A percentile compares a stretch with the other conserved stretches of the same genome.
Evolutionary conservation across 2,797 vertebrate genomes (phyloP).

Genomic region (Lerista edwardsae): DNA sequence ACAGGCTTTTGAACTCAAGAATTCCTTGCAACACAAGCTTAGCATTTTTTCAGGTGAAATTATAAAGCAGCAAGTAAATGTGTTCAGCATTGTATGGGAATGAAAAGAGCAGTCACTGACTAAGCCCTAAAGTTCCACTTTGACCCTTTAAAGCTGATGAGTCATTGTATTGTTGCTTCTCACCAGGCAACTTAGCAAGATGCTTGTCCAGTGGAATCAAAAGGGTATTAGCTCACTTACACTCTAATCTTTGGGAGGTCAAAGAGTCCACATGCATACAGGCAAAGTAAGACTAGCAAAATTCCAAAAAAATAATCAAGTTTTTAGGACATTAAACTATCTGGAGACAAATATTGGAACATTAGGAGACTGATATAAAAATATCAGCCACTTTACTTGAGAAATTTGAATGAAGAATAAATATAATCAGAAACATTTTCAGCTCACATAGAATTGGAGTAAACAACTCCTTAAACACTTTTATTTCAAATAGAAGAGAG

Average conservation of each 20-base stretch:
- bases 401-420: constrained; percentile 12
- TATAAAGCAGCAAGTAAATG: constrained; percentile 12
- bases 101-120: constrained; percentile 25
- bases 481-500: neutral
- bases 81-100: neutral
- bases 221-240: constrained; percentile 45
- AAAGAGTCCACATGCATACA: constrained; percentile 7
- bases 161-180: constrained; percentile 31
- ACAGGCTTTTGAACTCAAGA: neutral
- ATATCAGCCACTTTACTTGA: constrained; percentile 19
- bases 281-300: neutral
- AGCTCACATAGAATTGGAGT: neutral
- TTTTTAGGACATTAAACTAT: constrained; percentile 33
- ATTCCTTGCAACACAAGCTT: neutral
- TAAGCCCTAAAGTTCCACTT: constrained; percentile 12
- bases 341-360: neutral
- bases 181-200: constrained; percentile 35
- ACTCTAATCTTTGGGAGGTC: constrained; percentile 32
- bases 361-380: neutral
- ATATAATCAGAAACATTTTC: constrained; percentile 30
- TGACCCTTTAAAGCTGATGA: constrained; percentile 26
- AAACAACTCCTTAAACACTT: neutral
- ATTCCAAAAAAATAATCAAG: constrained; percentile 37
- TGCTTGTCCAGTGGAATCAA: constrained; percentile 35
- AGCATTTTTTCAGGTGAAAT: constrained; percentile 39